phyloP scores from a whole-genome alignment of 2,888 invertebrate genomes.

The Oligia strigilis region DNA sequence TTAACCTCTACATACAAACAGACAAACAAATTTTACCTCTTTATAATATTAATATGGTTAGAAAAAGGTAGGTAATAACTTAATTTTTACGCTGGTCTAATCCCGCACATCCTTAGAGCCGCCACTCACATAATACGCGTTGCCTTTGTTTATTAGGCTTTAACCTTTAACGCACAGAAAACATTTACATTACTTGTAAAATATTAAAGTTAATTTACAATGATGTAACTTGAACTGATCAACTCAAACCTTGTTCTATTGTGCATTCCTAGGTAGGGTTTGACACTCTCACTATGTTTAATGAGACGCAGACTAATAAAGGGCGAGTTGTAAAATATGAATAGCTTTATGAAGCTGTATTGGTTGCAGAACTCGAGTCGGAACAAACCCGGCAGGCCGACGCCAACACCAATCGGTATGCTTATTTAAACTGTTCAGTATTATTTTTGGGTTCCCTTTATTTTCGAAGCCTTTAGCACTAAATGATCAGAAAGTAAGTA shows the following conservation, averaged over 20 bases:
- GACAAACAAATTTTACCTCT: neutral
- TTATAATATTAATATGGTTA: neutral
- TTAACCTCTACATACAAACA: neutral
- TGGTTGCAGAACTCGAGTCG: slow-evolving; percentile 86
- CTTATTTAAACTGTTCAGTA: slow-evolving; percentile 56
- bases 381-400: slow-evolving; percentile 72
- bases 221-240: slow-evolving; percentile 46
- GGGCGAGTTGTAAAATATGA: slow-evolving; percentile 40
- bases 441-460: slow-evolving; percentile 1
- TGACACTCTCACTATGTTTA: neutral
- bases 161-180: neutral
- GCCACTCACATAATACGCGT: neutral
- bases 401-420: slow-evolving; percentile 79
- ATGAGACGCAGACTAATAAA: slow-evolving; percentile 14
- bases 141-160: neutral
- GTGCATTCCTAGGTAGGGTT: slow-evolving; percentile 27
- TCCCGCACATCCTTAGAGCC: neutral
- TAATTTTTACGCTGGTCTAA: neutral
- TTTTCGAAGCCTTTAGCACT: neutral
- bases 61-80: neutral
- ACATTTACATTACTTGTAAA: neutral
- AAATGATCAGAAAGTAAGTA: slow-evolving; percentile 3
- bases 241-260: slow-evolving; percentile 54
- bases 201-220: slow-evolving; percentile 3
- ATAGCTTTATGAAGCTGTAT: slow-evolving; percentile 86